Conservation (phyloP, 2,888 invertebrate genomes). For the Platerodrilus igneus region DNA sequence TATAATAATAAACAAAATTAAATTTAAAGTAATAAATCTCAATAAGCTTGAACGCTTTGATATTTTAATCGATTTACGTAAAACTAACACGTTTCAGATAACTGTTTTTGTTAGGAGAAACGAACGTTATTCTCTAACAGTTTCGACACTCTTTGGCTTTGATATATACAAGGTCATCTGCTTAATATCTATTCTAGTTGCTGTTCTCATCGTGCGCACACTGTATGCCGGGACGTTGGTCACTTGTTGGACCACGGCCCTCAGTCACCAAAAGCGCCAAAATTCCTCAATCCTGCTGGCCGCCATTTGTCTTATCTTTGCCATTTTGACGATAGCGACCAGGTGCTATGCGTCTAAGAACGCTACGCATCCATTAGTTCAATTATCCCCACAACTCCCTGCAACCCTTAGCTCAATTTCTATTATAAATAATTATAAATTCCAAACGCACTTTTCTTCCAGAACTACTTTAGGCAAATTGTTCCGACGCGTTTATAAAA, state of each 20-base stretch:
- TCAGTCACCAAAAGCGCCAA: conserved; percentile 34
- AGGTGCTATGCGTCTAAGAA: conserved; percentile 55
- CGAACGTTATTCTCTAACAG: conserved; percentile 26
- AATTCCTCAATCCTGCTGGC: conserved; percentile 39
- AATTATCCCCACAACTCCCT: conserved; percentile 29
- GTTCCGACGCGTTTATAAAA: conserved; percentile 32
- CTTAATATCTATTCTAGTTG: conserved; percentile 20
- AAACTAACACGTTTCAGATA: too few species aligned
- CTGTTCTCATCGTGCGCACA: conserved; percentile 37
- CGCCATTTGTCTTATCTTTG: conserved; percentile 39
- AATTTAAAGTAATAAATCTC: too few species aligned
- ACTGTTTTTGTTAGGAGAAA: too few species aligned
- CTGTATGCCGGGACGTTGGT: conserved; percentile 44
- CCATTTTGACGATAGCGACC: conserved; percentile 55
- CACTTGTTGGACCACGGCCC: conserved; percentile 43
- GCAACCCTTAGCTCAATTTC: conserved; percentile 25
- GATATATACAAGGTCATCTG: too few species aligned
- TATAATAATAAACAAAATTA: too few species aligned
- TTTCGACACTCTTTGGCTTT: conserved; percentile 13
- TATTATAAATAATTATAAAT: conserved; percentile 37
- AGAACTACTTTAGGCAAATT: conserved; percentile 42
- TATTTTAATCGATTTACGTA: too few species aligned
- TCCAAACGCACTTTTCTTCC: conserved; percentile 39
- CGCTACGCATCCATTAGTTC: conserved; percentile 35
- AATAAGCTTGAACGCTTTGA: too few species aligned